Evolutionary conservation across 1,140 invertebrate species (phyloP).

Genomic region (Ceratoteleas bidentatus): DNA sequence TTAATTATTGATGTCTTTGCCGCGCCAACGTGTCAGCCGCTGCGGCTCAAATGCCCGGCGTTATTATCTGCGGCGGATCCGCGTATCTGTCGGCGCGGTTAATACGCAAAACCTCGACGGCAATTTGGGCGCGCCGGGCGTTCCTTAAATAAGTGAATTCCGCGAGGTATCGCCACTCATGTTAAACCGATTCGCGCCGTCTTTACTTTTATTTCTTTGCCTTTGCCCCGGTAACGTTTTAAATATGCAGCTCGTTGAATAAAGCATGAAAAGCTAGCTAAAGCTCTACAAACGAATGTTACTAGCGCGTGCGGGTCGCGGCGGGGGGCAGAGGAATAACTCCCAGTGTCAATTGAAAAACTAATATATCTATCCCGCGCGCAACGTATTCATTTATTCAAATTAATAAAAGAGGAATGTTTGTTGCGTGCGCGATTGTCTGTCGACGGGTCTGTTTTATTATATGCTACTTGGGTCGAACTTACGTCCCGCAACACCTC

Average conservation of each 20-base stretch:
- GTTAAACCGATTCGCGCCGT: constrained; percentile 59
- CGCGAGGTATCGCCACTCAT: constrained; percentile 60
- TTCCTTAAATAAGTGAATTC: constrained; percentile 63
- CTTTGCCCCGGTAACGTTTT: constrained; percentile 51
- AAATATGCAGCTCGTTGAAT: constrained; percentile 70
- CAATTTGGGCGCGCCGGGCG: constrained; percentile 39
- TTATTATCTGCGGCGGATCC: constrained; percentile 39
- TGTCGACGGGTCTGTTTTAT: too few species aligned
- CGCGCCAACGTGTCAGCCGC: constrained; percentile 26
- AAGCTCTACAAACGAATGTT: constrained; percentile 68
- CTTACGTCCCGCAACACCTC: too few species aligned
- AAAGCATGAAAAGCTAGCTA: constrained; percentile 67
- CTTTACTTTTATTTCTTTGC: constrained; percentile 57
- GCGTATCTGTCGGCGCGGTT: constrained; percentile 40
- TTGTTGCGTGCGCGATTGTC: not conserved
- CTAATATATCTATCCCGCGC: constrained; percentile 10
- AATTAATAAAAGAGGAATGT: not conserved
- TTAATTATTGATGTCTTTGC: constrained; percentile 38
- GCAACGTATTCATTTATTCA: not conserved
- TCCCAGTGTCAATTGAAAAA: constrained; percentile 37
- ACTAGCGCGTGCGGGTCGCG: constrained; percentile 31
- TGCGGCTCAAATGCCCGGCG: constrained; percentile 26
- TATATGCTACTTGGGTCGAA: too few species aligned
- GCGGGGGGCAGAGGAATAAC: constrained; percentile 25
- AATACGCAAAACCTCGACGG: constrained; percentile 34